Percentiles rank a stretch among this genome's conserved stretches.
phyloP scores from a whole-genome alignment of 2,797 vertebrate species.

The Pipistrellus kuhlii region DNA sequence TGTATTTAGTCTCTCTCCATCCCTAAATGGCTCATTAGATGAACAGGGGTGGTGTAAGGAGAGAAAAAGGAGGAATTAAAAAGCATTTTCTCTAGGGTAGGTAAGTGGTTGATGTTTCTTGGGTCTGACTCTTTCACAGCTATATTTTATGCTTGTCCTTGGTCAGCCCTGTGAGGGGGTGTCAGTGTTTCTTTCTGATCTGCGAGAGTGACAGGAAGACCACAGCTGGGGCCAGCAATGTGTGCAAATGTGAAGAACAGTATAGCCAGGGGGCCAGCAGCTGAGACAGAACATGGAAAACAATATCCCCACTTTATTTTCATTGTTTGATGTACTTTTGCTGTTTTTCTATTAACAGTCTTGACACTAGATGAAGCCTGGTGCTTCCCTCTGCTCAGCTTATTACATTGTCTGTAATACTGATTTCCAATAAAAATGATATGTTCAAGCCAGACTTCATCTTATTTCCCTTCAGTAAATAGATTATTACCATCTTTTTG shows the following conservation, averaged over 20 bases:
- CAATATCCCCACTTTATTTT: not conserved
- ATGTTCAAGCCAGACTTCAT: not conserved
- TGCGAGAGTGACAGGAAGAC: not conserved
- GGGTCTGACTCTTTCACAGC: not conserved
- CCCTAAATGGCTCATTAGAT: not conserved
- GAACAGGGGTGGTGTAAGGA: not conserved
- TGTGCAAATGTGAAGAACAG: not conserved
- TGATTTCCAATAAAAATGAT: conserved; percentile 17
- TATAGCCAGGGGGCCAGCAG: accelerated
- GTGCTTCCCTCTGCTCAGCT: not conserved
- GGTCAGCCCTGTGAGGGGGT: no score
- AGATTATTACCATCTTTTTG: not conserved
- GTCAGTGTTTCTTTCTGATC: not conserved
- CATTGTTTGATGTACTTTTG: not conserved
- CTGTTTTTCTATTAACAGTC: not conserved
- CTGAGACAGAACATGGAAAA: not conserved
- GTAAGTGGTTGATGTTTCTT: not conserved
- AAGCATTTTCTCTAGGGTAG: not conserved
- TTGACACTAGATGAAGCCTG: not conserved
- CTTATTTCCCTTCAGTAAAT: not conserved
- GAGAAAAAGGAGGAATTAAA: not conserved
- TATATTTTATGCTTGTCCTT: not conserved
- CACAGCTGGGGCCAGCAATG: not conserved
- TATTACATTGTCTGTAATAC: not conserved
- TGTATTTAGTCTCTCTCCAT: not conserved